phyloP scores from a whole-genome alignment of 2,888 invertebrate species.

The Sesamia inferens region DNA sequence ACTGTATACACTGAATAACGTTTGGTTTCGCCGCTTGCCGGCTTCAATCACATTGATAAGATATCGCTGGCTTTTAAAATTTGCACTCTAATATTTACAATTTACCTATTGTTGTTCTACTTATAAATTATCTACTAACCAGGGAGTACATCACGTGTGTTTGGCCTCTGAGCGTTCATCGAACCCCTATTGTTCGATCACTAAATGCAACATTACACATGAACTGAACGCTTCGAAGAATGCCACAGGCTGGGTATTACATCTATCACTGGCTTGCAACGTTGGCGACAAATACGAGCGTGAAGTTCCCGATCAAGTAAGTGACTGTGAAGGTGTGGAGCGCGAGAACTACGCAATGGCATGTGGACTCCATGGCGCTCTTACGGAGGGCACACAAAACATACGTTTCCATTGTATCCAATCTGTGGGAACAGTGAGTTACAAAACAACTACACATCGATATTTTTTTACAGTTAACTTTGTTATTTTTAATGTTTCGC shows the following conservation, averaged over 20 bases:
- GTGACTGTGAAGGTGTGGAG: conserved; percentile 80
- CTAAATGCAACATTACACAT: conserved; percentile 70
- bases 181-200: conserved; percentile 70
- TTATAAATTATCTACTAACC: conserved; percentile 75
- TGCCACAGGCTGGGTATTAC: conserved; percentile 64
- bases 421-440: conserved; percentile 84
- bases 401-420: conserved; percentile 82
- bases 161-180: conserved; percentile 77
- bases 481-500: conserved; percentile 53
- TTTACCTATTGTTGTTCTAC: conserved; percentile 61
- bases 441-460: conserved; percentile 80
- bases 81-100: conserved; percentile 69
- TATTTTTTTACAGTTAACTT: conserved; percentile 67
- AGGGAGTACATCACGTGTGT: conserved; percentile 74
- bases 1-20: conserved; percentile 71
- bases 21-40: conserved; percentile 67
- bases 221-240: conserved; percentile 65
- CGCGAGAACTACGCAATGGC: conserved; percentile 70
- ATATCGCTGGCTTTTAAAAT: conserved; percentile 71
- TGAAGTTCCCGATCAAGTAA: conserved; percentile 75
- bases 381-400: conserved; percentile 81
- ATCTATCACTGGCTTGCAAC: conserved; percentile 68
- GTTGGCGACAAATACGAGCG: conserved; percentile 75
- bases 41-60: conserved; percentile 79
- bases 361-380: conserved; percentile 68